A percentile compares a stretch with the other conserved stretches of the same genome.
Conservation (phyloP, 37 sponge, comb jelly and placozoan species). For the Mnemiopsis leidyi region DNA sequence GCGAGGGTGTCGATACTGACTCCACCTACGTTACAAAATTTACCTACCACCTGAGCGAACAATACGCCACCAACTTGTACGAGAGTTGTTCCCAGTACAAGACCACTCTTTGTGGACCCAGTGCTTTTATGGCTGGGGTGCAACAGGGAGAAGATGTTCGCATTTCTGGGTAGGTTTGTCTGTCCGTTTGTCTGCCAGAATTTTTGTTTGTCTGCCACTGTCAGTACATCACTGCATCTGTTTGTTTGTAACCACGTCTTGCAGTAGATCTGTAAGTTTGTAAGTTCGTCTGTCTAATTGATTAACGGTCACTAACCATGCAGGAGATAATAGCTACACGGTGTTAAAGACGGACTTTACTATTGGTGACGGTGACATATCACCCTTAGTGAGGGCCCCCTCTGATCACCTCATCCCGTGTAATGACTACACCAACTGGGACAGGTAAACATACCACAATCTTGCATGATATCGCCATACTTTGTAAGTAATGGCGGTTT, state of each 20-base stretch:
- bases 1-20: neutral
- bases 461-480: too few species aligned
- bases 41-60: neutral
- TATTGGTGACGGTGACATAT: neutral
- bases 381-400: neutral
- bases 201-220: too few species aligned
- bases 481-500: too few species aligned
- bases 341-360: neutral
- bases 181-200: too few species aligned
- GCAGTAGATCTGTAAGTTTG: too few species aligned
- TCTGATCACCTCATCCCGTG: conserved; percentile 2
- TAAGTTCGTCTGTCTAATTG: too few species aligned
- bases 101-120: neutral
- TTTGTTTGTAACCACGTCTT: too few species aligned
- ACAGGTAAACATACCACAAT: too few species aligned
- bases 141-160: neutral
- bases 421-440: neutral
- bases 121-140: neutral
- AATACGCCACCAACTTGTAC: neutral
- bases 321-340: conserved; percentile 1
- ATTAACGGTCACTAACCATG: too few species aligned
- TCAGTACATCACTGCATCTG: too few species aligned
- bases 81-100: neutral
- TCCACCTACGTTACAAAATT: neutral
- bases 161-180: neutral